Conservation (phyloP, 37 sponge, comb jelly and placozoan species). For the Petrosia ficiformis region DNA sequence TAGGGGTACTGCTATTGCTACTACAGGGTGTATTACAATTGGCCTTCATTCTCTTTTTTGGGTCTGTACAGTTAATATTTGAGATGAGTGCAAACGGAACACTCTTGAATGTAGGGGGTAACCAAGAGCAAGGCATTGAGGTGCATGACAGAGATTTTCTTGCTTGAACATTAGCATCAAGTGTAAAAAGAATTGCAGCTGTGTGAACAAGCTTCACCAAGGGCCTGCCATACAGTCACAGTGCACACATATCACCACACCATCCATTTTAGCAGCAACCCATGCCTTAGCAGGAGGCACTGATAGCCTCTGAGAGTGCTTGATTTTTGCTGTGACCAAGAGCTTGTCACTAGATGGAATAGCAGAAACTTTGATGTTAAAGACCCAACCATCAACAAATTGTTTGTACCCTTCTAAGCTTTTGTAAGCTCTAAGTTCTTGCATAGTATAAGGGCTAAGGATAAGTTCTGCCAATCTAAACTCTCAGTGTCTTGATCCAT, state of each 20-base stretch:
- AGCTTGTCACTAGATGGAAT: not conserved
- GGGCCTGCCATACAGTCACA: conserved; percentile 35
- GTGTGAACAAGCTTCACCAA: conserved; percentile 62
- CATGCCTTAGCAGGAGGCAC: conserved; percentile 14
- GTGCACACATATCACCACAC: conserved; percentile 9
- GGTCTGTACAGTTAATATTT: conserved; percentile 36
- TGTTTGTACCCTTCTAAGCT: conserved; percentile 42
- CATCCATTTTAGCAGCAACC: conserved; percentile 4
- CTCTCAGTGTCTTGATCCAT: not conserved
- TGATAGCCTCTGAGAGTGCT: conserved; percentile 8
- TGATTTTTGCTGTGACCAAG: conserved; percentile 11
- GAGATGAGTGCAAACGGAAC: conserved; percentile 33
- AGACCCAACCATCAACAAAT: conserved; percentile 30
- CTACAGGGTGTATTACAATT: too few species aligned
- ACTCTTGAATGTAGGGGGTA: conserved; percentile 23
- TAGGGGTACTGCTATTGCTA: not conserved
- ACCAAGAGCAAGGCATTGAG: conserved; percentile 47
- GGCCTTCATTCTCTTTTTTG: conserved; percentile 1
- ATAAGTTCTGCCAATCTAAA: conserved; percentile 27
- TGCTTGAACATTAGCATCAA: conserved; percentile 24
- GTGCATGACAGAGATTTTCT: conserved; percentile 24
- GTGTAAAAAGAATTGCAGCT: conserved; percentile 52
- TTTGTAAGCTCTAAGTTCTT: conserved; percentile 33
- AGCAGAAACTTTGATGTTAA: not conserved
- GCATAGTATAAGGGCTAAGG: conserved; percentile 40